Evolutionary conservation across 2,113 vertebrate genomes (phyloP).

Genomic region (Marmota flaviventris): DNA sequence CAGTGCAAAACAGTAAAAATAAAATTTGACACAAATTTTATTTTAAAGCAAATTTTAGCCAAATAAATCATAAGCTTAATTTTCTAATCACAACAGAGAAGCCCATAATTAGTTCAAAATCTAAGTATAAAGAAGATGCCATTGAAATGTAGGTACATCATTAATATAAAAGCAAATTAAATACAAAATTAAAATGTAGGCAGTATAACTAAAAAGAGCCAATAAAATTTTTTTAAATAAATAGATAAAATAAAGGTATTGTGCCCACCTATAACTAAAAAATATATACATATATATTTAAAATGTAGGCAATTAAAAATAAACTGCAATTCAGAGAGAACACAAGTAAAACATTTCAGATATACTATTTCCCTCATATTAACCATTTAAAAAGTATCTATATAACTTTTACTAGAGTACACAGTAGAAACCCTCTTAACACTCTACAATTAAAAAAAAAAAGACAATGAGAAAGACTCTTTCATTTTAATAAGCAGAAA

Average conservation of each 20-base stretch:
- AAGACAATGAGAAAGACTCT: background rate
- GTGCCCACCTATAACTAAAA: background rate
- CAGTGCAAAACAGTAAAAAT: background rate
- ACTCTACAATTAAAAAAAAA: background rate
- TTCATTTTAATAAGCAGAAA: background rate
- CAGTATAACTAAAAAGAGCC: background rate
- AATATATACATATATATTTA: background rate
- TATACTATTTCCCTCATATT: background rate
- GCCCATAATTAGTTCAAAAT: background rate
- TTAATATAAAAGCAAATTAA: constrained; percentile 14
- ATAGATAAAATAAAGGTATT: too few relatives aligned
- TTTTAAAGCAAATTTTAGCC: background rate
- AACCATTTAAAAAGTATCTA: constrained; percentile 10
- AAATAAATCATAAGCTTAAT: constrained; percentile 42
- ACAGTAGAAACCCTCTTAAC: background rate
- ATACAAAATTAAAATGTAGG: background rate
- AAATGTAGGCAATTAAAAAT: background rate
- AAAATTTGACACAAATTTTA: background rate
- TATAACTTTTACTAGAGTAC: background rate
- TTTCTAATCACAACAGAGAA: background rate
- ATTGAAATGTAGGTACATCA: background rate
- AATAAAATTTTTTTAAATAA: too few relatives aligned
- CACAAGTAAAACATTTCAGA: constrained; percentile 5
- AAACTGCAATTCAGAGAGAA: background rate
- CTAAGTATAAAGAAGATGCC: background rate